Evolutionary conservation across 2,888 invertebrate genomes (phyloP).

Genomic region (Microctonus brassicae): DNA sequence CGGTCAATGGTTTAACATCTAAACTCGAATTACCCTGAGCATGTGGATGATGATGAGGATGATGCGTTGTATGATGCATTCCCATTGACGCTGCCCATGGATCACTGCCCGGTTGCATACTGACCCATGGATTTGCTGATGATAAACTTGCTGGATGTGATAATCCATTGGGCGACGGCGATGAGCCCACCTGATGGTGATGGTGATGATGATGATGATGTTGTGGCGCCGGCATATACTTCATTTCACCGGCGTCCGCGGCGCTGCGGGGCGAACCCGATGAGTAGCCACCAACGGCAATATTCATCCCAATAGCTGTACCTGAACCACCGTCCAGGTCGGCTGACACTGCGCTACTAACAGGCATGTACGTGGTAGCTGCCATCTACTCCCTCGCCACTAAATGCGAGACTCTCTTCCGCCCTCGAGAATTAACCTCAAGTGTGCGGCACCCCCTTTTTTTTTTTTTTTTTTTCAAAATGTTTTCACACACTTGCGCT

Average conservation of each 20-base stretch:
- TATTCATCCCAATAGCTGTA: constrained; percentile 79
- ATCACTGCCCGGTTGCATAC: constrained; percentile 81
- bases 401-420: constrained; percentile 63
- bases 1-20: constrained; percentile 85
- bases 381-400: constrained; percentile 84
- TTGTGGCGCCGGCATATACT: constrained; percentile 87
- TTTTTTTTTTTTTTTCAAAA: too few relatives aligned
- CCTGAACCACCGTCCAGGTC: constrained; percentile 78
- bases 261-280: constrained; percentile 89
- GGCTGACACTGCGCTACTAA: constrained; percentile 82
- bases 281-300: constrained; percentile 80
- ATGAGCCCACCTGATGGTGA: constrained; percentile 78
- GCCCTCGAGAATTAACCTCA: constrained; percentile 14
- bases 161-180: constrained; percentile 77
- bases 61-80: constrained; percentile 76
- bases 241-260: constrained; percentile 92
- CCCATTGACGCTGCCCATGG: constrained; percentile 83
- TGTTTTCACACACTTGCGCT: too few relatives aligned
- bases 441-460: neutral
- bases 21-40: constrained; percentile 72
- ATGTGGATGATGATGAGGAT: constrained; percentile 78
- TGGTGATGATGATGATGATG: constrained; percentile 88
- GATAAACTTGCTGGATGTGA: constrained; percentile 72
- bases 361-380: constrained; percentile 94
- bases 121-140: constrained; percentile 86